Conservation (phyloP, 2,888 invertebrate species). For the Venusia cambrica region DNA sequence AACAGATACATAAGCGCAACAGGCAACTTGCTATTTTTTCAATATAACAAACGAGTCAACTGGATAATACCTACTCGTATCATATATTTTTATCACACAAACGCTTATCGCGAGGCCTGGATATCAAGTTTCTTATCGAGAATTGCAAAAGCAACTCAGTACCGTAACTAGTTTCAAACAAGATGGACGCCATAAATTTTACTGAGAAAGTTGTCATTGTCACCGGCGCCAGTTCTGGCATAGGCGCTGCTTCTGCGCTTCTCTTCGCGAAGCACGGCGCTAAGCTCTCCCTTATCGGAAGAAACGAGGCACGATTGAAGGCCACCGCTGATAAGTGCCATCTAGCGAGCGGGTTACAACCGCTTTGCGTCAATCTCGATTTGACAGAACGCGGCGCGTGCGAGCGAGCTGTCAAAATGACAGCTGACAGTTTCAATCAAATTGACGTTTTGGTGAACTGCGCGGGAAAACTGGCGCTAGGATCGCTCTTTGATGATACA, state of each 20-base stretch:
- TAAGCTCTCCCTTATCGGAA: conserved; percentile 47
- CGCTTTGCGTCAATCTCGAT: conserved; percentile 74
- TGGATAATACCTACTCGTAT: no score
- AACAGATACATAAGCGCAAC: no score
- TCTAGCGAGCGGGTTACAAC: conserved; percentile 33
- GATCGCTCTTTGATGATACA: conserved; percentile 88
- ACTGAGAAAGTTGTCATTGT: conserved; percentile 54
- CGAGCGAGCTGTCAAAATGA: conserved; percentile 82
- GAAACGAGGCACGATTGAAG: conserved; percentile 46
- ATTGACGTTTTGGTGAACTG: conserved; percentile 90
- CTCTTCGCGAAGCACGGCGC: conserved; percentile 51
- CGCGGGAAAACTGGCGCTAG: conserved; percentile 86
- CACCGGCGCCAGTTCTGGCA: conserved; percentile 59
- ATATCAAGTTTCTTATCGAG: conserved; percentile 9
- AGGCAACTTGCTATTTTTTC: no score
- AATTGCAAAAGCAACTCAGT: conserved; percentile 10
- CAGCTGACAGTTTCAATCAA: conserved; percentile 83
- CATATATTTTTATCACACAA: conserved; percentile 15
- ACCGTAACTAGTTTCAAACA: not conserved
- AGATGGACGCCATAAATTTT: conserved; percentile 45
- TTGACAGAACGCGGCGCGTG: conserved; percentile 83
- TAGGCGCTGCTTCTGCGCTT: conserved; percentile 53
- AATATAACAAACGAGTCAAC: no score
- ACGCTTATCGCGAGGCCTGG: conserved; percentile 7
- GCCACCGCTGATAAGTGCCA: conserved; percentile 41